Base-by-base conservation (phyloP, 2,888 invertebrate genomes). In the Elysia crispata region DNA sequence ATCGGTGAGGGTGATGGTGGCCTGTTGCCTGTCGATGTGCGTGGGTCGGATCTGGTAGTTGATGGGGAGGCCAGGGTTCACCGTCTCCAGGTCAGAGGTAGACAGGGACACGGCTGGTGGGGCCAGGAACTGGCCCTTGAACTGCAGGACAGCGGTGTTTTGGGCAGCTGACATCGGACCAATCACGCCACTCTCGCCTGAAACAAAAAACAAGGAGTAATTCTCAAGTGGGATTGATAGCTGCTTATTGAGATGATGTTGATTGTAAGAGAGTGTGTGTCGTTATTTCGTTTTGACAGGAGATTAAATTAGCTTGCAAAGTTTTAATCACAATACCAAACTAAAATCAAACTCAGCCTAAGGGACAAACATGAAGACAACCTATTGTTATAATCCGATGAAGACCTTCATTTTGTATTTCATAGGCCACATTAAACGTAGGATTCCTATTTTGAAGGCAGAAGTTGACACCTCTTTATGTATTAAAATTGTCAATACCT, bases 171-270 rank as follows among this genome's bases (percentile, higher is more conserved):
- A 18, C 11, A 73, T 23, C 20, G 73, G 73, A 3, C 73, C 73
- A 20, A 73, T 25, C 15, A 73, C 54, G 20, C 73, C 73, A 50
- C 73, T 73, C 54, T 73, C 73, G 31, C 73, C 73, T 73, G 73
- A 23, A 23, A 54, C 18, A 70, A 28, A 8, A 28, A 41, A 41
- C 41, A 41, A 41, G 41, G 41, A 41, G 41, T n/a, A n/a, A n/a
- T n/a, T n/a, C n/a, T n/a, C n/a, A n/a, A n/a, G n/a, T n/a, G n/a
- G n/a, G n/a, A n/a, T n/a, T n/a, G n/a, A n/a, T n/a, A n/a, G n/a
- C n/a, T n/a, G n/a, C n/a, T n/a, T n/a, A n/a, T n/a, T n/a, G n/a
- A n/a, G n/a, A n/a, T n/a, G n/a, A n/a, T n/a, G n/a, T n/a, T n/a
- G n/a, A n/a, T n/a, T n/a, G n/a, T n/a, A n/a, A n/a, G n/a, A n/a